These are phyloP conservation scores for Neofelis nebulosa DNA, from an alignment of 2,113 vertebrate genomes.

Conservation along the genomic window DNA sequence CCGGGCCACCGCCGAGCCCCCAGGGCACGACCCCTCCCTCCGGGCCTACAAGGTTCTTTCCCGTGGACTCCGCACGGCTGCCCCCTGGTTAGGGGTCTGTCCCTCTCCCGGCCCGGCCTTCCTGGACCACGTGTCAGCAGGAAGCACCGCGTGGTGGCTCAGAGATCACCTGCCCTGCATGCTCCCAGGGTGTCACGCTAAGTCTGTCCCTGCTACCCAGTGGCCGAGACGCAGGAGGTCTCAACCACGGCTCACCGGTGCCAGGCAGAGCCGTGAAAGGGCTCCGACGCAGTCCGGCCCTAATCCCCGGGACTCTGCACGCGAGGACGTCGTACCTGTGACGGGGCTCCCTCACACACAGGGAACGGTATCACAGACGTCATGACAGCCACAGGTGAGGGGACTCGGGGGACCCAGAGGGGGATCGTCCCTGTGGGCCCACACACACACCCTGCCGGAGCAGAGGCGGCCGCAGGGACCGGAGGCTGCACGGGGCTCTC, in stretches of 20 bases:
- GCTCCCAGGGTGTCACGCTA: not conserved
- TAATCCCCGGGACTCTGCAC: too few species aligned
- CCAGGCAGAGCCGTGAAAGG: too few species aligned
- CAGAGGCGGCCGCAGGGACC: too few species aligned
- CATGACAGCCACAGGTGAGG: rapidly evolving
- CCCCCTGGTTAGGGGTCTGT: rapidly evolving
- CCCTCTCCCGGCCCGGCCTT: not conserved
- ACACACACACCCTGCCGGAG: too few species aligned
- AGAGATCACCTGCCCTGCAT: not conserved
- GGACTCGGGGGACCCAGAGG: not conserved
- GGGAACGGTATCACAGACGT: not conserved
- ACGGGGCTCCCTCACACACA: too few species aligned
- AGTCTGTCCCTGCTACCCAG: not conserved
- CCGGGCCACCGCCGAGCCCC: not conserved
- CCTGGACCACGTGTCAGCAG: too few species aligned
- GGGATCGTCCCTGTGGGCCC: too few species aligned
- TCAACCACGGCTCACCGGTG: rapidly evolving
- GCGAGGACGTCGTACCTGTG: rapidly evolving
- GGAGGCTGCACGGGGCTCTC: too few species aligned
- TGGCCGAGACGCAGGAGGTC: not conserved
- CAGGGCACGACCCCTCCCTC: not conserved
- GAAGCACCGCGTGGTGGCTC: not conserved
- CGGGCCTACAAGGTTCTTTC: not conserved
- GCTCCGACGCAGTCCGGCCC: not conserved
- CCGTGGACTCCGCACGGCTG: rapidly evolving